phyloP scores from a whole-genome alignment of 1,140 invertebrate species.

The Diorhabda elongata region DNA sequence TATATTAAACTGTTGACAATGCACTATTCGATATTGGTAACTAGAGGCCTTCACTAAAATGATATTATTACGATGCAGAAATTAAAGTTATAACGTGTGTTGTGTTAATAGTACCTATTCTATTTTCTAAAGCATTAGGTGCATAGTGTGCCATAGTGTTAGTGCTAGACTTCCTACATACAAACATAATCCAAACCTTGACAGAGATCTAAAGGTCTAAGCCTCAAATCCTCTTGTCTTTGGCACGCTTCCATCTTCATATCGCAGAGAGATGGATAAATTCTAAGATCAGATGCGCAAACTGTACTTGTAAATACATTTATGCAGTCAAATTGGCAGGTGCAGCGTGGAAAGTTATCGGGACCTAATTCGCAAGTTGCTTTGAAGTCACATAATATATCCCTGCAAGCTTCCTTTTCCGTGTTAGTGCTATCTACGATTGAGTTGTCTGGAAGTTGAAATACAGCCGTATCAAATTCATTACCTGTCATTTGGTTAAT shows the following conservation, averaged over 20 bases:
- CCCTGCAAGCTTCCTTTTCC: constrained; percentile 65
- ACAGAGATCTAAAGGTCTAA: constrained; percentile 74
- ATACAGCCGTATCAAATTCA: constrained; percentile 17
- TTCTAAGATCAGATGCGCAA: constrained; percentile 77
- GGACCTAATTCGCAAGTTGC: constrained; percentile 74
- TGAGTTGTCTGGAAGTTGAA: constrained; percentile 25
- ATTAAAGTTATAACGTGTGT: too few relatives aligned
- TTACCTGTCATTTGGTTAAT: constrained; percentile 25
- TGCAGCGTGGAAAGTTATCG: constrained; percentile 72
- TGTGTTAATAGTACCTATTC: not conserved
- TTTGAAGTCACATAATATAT: constrained; percentile 79
- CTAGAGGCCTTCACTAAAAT: too few relatives aligned
- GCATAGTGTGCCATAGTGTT: not conserved
- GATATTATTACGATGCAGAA: too few relatives aligned
- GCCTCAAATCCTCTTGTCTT: constrained; percentile 72
- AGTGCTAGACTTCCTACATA: not conserved
- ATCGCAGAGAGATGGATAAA: constrained; percentile 78
- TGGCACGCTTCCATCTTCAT: constrained; percentile 85
- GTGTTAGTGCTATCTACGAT: constrained; percentile 37
- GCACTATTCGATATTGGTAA: too few relatives aligned
- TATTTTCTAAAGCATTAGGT: not conserved
- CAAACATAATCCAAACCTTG: constrained; percentile 60
- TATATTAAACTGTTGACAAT: too few relatives aligned
- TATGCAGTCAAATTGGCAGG: constrained; percentile 69
- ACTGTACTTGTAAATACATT: constrained; percentile 64